Conservation (phyloP, 2,113 vertebrate species). For the Corythaixoides concolor region DNA sequence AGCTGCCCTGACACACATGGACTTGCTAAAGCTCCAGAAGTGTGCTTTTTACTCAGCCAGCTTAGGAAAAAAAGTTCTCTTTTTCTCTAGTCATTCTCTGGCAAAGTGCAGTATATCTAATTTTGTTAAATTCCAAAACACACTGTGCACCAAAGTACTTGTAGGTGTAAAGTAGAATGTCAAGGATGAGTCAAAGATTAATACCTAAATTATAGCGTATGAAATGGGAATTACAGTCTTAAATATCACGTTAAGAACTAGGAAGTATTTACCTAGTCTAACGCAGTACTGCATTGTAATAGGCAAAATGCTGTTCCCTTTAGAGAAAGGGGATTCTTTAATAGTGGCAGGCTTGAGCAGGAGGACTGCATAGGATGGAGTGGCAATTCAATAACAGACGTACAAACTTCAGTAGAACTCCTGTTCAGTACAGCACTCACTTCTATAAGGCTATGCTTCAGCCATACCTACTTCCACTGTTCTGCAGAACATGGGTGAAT, state of each 20-base stretch:
- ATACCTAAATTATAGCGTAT: conserved; percentile 74
- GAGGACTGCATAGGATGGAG: background rate
- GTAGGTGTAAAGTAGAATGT: conserved; percentile 79
- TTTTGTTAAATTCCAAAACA: conserved; percentile 71
- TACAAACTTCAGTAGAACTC: background rate
- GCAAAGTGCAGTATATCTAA: conserved; percentile 59
- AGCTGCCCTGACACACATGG: background rate
- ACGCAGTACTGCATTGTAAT: conserved; percentile 14
- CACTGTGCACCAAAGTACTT: conserved; percentile 66
- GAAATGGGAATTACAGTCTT: conserved; percentile 63
- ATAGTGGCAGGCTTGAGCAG: background rate
- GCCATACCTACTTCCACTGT: background rate
- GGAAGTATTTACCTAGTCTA: conserved; percentile 64
- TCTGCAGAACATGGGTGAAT: background rate
- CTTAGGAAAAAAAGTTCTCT: background rate
- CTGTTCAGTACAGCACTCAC: background rate
- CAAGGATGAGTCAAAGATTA: conserved; percentile 80
- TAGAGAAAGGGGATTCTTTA: background rate
- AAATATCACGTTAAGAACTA: conserved; percentile 60
- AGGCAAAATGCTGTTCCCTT: background rate
- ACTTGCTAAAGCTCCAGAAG: conserved; percentile 7
- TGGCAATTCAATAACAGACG: background rate
- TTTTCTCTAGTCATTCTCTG: conserved; percentile 35
- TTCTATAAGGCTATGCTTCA: background rate
- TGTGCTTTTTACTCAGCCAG: background rate